phyloP scores from a whole-genome alignment of 2,888 invertebrate genomes.

The Pollenia angustigena region DNA sequence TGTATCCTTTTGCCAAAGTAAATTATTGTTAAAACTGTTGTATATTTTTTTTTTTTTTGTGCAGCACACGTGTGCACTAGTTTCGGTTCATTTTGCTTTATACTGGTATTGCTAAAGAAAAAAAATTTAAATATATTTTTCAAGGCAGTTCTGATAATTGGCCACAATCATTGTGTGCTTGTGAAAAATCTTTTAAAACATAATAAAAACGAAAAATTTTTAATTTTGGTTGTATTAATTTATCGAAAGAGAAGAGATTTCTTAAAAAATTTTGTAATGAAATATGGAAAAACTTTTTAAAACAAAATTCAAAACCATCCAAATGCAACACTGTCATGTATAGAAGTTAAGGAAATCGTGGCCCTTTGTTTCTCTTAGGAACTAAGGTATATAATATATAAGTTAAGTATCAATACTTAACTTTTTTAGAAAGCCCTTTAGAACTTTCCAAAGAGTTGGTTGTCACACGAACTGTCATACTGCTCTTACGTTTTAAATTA shows the following conservation, averaged over 20 bases:
- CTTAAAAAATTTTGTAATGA: too few relatives aligned
- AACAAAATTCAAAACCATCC: not conserved
- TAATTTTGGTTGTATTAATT: not conserved
- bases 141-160: conserved; percentile 63
- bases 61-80: conserved; percentile 69
- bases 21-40: conserved; percentile 40
- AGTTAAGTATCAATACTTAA: too few relatives aligned
- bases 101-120: conserved; percentile 10
- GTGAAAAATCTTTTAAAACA: not conserved
- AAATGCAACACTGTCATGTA: too few relatives aligned
- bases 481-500: too few relatives aligned
- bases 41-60: conserved; percentile 12
- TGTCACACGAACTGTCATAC: too few relatives aligned
- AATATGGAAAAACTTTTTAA: not conserved
- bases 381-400: too few relatives aligned
- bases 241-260: not conserved
- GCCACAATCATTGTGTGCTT: conserved; percentile 6
- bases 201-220: not conserved
- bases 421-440: too few relatives aligned
- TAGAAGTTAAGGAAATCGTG: too few relatives aligned
- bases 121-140: conserved; percentile 31
- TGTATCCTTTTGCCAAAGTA: conserved; percentile 54
- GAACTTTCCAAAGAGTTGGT: too few relatives aligned
- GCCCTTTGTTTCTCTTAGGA: too few relatives aligned
- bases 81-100: conserved; percentile 30